Evolutionary conservation across 2,888 invertebrate species (phyloP).

Genomic region (Eristalis arbustorum): DNA sequence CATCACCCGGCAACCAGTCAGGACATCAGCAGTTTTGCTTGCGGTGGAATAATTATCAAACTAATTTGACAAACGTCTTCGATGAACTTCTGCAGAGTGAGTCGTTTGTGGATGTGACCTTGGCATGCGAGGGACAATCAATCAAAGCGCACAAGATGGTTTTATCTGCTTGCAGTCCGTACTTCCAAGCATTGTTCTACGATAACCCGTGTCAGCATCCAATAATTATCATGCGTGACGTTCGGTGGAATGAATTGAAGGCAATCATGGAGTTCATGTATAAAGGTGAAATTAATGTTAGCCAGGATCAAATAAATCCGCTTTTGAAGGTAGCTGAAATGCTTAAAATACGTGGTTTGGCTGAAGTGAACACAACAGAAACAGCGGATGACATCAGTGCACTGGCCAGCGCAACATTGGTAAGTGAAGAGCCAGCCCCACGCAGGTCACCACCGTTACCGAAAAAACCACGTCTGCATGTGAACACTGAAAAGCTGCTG

Average conservation of each 20-base stretch:
- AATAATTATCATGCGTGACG: constrained; percentile 94
- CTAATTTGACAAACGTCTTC: constrained; percentile 89
- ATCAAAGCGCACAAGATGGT: constrained; percentile 97
- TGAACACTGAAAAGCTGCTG: constrained; percentile 67
- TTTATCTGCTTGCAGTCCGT: constrained; percentile 94
- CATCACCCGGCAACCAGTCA: constrained; percentile 23
- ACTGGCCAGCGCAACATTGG: constrained; percentile 68
- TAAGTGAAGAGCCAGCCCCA: constrained; percentile 41
- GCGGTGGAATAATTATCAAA: constrained; percentile 96
- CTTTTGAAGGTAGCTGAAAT: constrained; percentile 92
- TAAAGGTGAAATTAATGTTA: constrained; percentile 96
- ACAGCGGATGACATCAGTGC: constrained; percentile 84
- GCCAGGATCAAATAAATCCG: constrained; percentile 93
- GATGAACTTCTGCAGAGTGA: constrained; percentile 93
- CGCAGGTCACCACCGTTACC: constrained; percentile 67
- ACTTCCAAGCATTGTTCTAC: constrained; percentile 94
- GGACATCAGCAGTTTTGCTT: constrained; percentile 87
- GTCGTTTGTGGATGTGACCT: constrained; percentile 94
- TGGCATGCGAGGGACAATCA: constrained; percentile 94
- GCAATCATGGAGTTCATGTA: constrained; percentile 97
- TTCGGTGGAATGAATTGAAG: constrained; percentile 93
- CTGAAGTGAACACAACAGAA: constrained; percentile 85
- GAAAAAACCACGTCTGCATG: constrained; percentile 69
- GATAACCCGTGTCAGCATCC: constrained; percentile 97
- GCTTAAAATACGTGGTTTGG: constrained; percentile 91